Evolutionary conservation across 2,113 vertebrate species (phyloP), one percentile per base, ranked within the genome.

Genomic region (Heliornis fulica): DNA sequence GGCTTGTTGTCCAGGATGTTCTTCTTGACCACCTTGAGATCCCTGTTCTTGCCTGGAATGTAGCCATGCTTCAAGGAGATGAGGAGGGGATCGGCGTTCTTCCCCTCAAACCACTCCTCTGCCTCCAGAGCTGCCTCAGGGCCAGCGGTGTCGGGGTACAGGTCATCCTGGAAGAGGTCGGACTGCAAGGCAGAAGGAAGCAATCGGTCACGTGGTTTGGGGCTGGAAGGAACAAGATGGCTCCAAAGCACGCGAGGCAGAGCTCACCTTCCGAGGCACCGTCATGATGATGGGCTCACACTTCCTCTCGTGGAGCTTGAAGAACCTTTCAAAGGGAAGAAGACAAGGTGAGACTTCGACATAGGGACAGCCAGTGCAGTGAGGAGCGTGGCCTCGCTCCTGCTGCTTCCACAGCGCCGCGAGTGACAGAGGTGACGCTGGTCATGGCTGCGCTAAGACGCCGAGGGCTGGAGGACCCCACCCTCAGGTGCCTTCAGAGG

Each of bases 201-300:
- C 13, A 41, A 32, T 50, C 6, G 71, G 61, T 54, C n/a, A 50
- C 11, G 57, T 3, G 56, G 28, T 53, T 17, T 16, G 65, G 68
- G 22, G 28, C 16, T 54, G 72, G 50, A 46, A 83, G 60, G 70
- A n/a, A 28, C 1, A 5, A 56, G 54, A 17, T 21, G 34, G 21
- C 59, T 43, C 11, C 76, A 46, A 31, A 38, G 6, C 56, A 32
- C 0, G 1, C 2, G 21, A 32, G 12, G 41, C 5, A n/a, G 61
- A 1, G 89, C 99, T 98, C 95, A 99, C 99, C 98, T 99, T 99
- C 91, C 99, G 98, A 48, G 99, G 99, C 80, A 99, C 99, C 5
- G 99, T 99, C 99, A 99, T 99, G 97, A 99, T 99, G 82, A 99
- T 99, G 51, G 99, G 99, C 94, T 99, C 99, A 83, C 99, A 99